These are phyloP conservation scores for Scolanthus callimorphus DNA, from an alignment of 92 coral and sea anemone genomes.

Conservation along the genomic window DNA sequence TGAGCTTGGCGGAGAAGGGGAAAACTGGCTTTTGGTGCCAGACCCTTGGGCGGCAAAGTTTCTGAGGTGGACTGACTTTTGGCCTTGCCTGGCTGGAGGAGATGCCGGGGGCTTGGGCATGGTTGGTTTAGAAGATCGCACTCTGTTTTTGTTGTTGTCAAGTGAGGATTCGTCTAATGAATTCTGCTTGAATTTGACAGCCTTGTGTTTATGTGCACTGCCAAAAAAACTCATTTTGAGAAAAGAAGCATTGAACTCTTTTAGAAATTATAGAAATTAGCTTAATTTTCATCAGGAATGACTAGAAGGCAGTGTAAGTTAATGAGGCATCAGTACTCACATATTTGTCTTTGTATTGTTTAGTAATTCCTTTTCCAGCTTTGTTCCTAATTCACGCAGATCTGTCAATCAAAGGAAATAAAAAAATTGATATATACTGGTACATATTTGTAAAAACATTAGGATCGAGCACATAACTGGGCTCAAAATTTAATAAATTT, in stretches of 20 bases:
- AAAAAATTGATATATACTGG: too few species aligned
- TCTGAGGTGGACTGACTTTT: constrained; percentile 22
- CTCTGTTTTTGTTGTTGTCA: constrained; percentile 6
- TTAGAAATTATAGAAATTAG: too few species aligned
- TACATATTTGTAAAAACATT: too few species aligned
- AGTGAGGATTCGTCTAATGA: constrained; percentile 40
- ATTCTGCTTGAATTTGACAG: constrained; percentile 8
- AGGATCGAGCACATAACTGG: too few species aligned
- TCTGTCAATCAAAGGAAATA: constrained; percentile 31
- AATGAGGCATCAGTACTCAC: too few species aligned
- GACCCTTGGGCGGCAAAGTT: constrained; percentile 7
- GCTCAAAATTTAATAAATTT: too few species aligned
- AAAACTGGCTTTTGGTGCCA: constrained; percentile 14
- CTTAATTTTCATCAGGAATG: constrained; percentile 5
- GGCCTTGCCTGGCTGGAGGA: constrained; percentile 43
- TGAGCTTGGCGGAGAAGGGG: constrained; percentile 62
- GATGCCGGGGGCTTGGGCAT: constrained; percentile 51
- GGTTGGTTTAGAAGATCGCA: constrained; percentile 16
- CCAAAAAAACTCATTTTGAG: not conserved
- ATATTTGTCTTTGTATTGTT: too few species aligned
- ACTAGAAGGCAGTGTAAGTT: too few species aligned
- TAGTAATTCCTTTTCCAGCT: constrained; percentile 84
- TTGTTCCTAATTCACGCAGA: constrained; percentile 88
- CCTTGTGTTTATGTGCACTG: constrained; percentile 14
- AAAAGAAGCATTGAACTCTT: not conserved